Evolutionary conservation across 2,888 invertebrate species (phyloP).

Genomic region (Aethes cnicana): DNA sequence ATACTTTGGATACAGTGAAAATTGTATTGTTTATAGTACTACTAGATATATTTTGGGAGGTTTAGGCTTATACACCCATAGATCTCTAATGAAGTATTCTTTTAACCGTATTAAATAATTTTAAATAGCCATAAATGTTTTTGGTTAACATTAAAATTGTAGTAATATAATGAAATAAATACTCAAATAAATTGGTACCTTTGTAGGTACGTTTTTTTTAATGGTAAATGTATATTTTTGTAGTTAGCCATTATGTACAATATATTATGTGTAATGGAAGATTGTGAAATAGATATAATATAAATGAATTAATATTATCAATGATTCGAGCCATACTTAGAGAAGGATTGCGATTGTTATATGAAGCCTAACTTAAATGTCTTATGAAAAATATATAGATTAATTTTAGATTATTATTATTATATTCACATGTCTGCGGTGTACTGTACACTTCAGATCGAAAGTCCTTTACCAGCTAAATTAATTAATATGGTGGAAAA

Average conservation of each 20-base stretch:
- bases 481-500: neutral
- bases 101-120: slow-evolving; percentile 34
- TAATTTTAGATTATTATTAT: slow-evolving; percentile 45
- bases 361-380: slow-evolving; percentile 75
- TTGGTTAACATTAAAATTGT: slow-evolving; percentile 23
- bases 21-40: too few relatives aligned
- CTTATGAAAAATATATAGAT: slow-evolving; percentile 64
- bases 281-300: slow-evolving; percentile 40
- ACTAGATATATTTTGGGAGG: too few relatives aligned
- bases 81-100: slow-evolving; percentile 46
- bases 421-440: slow-evolving; percentile 63
- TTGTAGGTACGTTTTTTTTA: slow-evolving; percentile 29
- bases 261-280: slow-evolving; percentile 47
- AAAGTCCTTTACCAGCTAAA: slow-evolving; percentile 24
- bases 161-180: slow-evolving; percentile 29
- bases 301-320: slow-evolving; percentile 48
- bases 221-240: slow-evolving; percentile 32
- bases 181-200: slow-evolving; percentile 31
- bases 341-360: slow-evolving; percentile 45
- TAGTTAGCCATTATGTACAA: slow-evolving; percentile 45
- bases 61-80: slow-evolving; percentile 31
- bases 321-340: slow-evolving; percentile 72
- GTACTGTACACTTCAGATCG: slow-evolving; percentile 38
- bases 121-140: slow-evolving; percentile 32
- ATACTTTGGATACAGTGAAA: too few relatives aligned